A percentile compares a stretch with the other conserved stretches of the same genome.
Evolutionary conservation across 2,888 invertebrate genomes (phyloP).

Genomic region (Prosopocoilus inquinatus): DNA sequence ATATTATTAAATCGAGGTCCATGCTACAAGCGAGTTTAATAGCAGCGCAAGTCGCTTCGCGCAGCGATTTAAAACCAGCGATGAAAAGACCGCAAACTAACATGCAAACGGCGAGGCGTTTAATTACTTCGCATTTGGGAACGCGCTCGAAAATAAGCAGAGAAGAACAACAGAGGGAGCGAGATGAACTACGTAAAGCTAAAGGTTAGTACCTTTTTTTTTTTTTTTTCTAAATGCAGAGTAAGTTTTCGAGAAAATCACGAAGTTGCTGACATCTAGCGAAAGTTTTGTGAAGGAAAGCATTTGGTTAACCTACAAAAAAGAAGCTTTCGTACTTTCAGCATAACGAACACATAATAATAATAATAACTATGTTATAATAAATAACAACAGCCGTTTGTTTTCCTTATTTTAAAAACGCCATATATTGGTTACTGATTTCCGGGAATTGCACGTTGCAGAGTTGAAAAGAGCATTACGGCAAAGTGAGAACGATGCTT

Average conservation of each 20-base stretch:
- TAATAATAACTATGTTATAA: too few relatives aligned
- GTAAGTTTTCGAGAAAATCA: too few relatives aligned
- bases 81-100: conserved; percentile 48
- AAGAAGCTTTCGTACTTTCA: too few relatives aligned
- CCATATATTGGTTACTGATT: too few relatives aligned
- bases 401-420: too few relatives aligned
- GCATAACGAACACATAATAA: too few relatives aligned
- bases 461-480: conserved; percentile 40
- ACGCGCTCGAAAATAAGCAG: conserved; percentile 42
- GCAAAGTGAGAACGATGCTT: conserved; percentile 47
- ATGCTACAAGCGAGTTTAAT: conserved; percentile 42
- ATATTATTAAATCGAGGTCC: conserved; percentile 46
- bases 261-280: too few relatives aligned
- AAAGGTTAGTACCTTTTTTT: conserved; percentile 37
- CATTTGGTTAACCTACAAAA: not conserved
- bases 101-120: conserved; percentile 46
- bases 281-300: too few relatives aligned
- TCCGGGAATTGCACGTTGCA: conserved; percentile 23
- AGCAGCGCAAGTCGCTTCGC: conserved; percentile 39
- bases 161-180: conserved; percentile 43
- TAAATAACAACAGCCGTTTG: too few relatives aligned
- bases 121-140: conserved; percentile 47
- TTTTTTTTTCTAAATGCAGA: not conserved
- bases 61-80: conserved; percentile 45
- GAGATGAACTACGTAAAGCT: conserved; percentile 43